These are phyloP conservation scores for Eonycteris spelaea DNA, from an alignment of 2,113 vertebrate genomes.

Conservation along the genomic window DNA sequence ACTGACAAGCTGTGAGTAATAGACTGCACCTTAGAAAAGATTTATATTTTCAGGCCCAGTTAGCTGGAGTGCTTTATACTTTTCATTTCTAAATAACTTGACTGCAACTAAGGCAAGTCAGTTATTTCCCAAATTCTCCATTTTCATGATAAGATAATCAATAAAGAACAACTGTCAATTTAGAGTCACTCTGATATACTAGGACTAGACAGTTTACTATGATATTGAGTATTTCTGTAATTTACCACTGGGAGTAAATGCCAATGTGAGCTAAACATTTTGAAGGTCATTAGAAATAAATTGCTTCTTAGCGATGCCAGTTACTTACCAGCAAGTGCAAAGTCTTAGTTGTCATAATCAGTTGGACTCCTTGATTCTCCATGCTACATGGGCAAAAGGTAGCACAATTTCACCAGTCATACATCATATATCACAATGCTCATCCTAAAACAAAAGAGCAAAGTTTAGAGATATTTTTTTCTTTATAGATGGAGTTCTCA, in stretches of 20 bases:
- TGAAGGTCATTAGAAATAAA: conserved; percentile 58
- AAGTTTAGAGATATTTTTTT: neutral
- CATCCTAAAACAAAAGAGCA: neutral
- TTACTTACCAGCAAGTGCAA: neutral
- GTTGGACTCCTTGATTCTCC: neutral
- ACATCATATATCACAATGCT: accelerated
- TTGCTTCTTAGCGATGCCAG: neutral
- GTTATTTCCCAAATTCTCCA: conserved; percentile 76
- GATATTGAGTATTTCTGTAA: conserved; percentile 76
- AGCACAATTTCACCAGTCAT: neutral
- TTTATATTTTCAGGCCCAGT: conserved; percentile 78
- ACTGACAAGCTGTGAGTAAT: conserved; percentile 78
- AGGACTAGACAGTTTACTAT: conserved; percentile 71
- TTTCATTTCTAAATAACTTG: conserved; percentile 80
- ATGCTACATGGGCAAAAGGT: accelerated
- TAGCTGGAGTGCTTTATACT: conserved; percentile 70
- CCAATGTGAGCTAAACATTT: conserved; percentile 3
- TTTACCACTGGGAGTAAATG: conserved; percentile 66
- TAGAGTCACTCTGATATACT: conserved; percentile 75
- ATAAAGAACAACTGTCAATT: conserved; percentile 81
- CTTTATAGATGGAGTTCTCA: neutral
- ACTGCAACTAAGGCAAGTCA: conserved; percentile 76
- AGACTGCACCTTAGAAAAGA: conserved; percentile 72
- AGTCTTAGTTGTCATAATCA: neutral
- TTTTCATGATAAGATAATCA: conserved; percentile 77